A percentile compares a stretch with the other conserved stretches of the same genome.
Evolutionary conservation across 2,888 invertebrate species (phyloP).

Genomic region (Halictus ligatus): DNA sequence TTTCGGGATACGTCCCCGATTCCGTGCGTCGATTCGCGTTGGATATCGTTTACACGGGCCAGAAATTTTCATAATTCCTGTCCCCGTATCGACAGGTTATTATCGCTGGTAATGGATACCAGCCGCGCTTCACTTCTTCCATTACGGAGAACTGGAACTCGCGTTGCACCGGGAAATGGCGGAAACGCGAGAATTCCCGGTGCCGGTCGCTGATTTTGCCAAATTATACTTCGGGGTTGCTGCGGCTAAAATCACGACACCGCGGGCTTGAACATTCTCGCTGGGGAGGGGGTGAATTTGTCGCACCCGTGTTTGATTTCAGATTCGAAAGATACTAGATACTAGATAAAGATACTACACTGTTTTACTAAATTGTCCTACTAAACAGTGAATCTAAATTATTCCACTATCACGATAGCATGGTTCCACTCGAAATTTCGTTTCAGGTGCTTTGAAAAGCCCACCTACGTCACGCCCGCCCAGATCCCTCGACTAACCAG

Average conservation of each 20-base stretch:
- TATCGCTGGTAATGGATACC: slow-evolving; percentile 14
- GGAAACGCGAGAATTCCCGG: background rate
- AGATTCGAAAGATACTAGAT: too few species aligned
- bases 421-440: too few species aligned
- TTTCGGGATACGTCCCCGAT: background rate
- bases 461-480: background rate
- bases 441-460: too few species aligned
- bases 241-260: background rate
- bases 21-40: background rate
- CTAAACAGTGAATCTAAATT: too few species aligned
- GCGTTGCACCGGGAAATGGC: background rate
- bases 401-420: too few species aligned
- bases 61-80: slow-evolving; percentile 11
- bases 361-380: too few species aligned
- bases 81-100: slow-evolving; percentile 12
- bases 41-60: slow-evolving; percentile 17
- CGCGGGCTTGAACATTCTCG: background rate
- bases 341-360: too few species aligned
- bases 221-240: background rate
- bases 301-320: background rate
- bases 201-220: background rate
- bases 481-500: background rate
- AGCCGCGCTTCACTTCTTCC: slow-evolving; percentile 11
- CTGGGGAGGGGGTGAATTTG: background rate
- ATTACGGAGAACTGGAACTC: slow-evolving; percentile 10